Evolutionary conservation across 2,888 invertebrate genomes (phyloP).

Genomic region (Tetrapedia diversipes): DNA sequence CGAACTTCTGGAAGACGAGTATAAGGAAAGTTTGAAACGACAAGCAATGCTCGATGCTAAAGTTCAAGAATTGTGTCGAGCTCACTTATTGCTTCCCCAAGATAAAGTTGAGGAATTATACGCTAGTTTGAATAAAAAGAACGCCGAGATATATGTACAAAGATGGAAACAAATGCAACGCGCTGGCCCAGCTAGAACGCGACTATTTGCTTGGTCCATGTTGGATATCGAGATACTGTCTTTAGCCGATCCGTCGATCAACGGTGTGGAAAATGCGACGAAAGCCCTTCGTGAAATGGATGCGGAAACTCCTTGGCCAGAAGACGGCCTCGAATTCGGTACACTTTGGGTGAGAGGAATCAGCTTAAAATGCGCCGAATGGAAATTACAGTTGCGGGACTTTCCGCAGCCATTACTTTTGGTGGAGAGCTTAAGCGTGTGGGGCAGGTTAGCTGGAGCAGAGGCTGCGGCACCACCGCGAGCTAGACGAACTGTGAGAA

Average conservation of each 20-base stretch:
- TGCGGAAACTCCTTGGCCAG: constrained; percentile 95
- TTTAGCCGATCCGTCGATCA: constrained; percentile 93
- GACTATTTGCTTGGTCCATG: constrained; percentile 94
- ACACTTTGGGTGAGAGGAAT: constrained; percentile 97
- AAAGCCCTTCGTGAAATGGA: constrained; percentile 92
- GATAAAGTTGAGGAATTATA: constrained; percentile 95
- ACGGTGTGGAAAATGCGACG: constrained; percentile 91
- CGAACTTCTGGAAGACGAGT: constrained; percentile 97
- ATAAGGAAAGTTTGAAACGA: constrained; percentile 95
- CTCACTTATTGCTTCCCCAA: constrained; percentile 92
- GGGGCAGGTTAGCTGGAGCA: constrained; percentile 95
- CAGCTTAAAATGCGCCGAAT: constrained; percentile 91
- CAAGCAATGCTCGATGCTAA: constrained; percentile 95
- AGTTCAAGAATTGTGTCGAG: constrained; percentile 91
- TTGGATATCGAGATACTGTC: constrained; percentile 88
- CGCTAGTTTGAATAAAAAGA: constrained; percentile 92
- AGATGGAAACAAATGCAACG: constrained; percentile 90
- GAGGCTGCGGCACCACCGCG: constrained; percentile 91
- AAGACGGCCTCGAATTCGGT: constrained; percentile 93
- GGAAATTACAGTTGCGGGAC: constrained; percentile 95
- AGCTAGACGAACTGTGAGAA: constrained; percentile 90
- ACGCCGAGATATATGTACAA: constrained; percentile 98
- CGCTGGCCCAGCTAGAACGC: constrained; percentile 86
- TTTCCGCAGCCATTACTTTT: constrained; percentile 97
- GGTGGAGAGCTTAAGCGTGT: constrained; percentile 92